Evolutionary conservation across 2,888 invertebrate species (phyloP).

Genomic region (Troilus luridus): DNA sequence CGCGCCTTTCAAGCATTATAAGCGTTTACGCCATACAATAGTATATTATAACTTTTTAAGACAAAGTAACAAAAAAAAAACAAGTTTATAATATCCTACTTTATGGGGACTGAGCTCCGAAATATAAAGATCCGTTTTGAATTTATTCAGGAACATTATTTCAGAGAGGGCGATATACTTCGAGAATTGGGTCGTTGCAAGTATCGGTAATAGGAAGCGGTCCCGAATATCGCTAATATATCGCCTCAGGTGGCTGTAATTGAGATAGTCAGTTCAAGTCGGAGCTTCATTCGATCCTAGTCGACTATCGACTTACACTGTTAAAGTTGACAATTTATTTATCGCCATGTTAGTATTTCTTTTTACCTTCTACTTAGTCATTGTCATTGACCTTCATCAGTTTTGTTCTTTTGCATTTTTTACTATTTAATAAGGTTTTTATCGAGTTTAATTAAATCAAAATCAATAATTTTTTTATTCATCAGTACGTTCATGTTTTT

Average conservation of each 20-base stretch:
- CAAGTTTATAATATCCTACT: background rate
- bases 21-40: no score
- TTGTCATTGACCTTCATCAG: background rate
- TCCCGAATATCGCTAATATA: background rate
- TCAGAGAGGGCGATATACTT: background rate
- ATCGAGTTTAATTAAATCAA: background rate
- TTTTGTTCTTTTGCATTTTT: background rate
- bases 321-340: background rate
- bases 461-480: no score
- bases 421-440: background rate
- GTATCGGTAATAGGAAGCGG: constrained; percentile 5
- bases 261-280: background rate
- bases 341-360: background rate
- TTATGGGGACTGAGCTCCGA: background rate
- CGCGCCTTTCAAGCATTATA: no score
- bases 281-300: background rate
- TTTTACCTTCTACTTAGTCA: background rate
- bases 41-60: no score
- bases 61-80: background rate
- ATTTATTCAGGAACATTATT: background rate
- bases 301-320: background rate
- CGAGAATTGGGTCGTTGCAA: background rate
- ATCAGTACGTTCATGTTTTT: no score
- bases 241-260: background rate
- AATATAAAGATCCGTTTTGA: background rate